Evolutionary conservation across 2,113 vertebrate genomes (phyloP).

Genomic region (Tapirus terrestris): DNA sequence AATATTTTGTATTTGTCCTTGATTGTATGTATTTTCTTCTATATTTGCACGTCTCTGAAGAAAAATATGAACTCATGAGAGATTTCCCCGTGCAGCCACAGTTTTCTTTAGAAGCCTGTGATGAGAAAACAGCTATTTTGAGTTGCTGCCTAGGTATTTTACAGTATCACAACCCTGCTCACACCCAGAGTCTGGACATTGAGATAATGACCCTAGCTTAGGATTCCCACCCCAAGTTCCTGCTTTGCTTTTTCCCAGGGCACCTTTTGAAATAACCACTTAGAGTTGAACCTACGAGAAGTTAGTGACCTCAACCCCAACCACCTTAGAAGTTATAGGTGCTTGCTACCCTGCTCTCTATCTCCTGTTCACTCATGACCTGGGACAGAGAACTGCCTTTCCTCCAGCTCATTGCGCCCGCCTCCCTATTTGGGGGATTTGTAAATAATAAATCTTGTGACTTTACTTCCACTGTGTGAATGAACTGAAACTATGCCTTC

Average conservation of each 20-base stretch:
- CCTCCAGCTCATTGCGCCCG: background rate
- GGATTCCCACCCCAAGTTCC: too few species aligned
- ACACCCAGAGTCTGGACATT: too few species aligned
- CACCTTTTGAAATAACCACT: too few species aligned
- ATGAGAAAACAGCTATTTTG: too few species aligned
- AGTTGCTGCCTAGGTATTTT: too few species aligned
- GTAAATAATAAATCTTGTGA: background rate
- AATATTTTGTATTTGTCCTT: conserved; percentile 51
- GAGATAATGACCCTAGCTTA: too few species aligned
- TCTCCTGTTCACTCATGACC: background rate
- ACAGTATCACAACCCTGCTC: too few species aligned
- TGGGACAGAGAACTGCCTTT: background rate
- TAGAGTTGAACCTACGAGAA: background rate
- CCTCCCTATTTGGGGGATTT: background rate
- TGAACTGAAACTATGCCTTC: background rate
- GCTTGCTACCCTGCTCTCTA: background rate
- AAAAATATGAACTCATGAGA: background rate
- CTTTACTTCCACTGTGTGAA: background rate
- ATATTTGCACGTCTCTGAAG: background rate
- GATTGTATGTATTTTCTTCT: conserved; percentile 24
- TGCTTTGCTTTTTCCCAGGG: too few species aligned
- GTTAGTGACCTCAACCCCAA: background rate
- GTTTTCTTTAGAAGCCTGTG: background rate
- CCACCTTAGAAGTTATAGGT: background rate
- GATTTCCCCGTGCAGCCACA: background rate